Base-by-base conservation (phyloP, 2,113 vertebrate genomes). In the Mormyrus iriodes region DNA sequence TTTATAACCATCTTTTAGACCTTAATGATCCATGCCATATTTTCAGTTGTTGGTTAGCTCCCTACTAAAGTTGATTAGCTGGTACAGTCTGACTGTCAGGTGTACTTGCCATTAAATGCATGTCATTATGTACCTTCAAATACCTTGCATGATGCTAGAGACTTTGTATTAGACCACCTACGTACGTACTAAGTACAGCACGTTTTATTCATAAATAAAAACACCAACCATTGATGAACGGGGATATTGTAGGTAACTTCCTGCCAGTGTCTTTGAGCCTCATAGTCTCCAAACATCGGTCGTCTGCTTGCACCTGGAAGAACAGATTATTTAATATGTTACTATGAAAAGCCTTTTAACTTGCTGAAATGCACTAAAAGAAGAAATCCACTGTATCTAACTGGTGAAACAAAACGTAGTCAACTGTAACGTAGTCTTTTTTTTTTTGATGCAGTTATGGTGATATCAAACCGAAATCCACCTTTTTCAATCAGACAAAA, bases 241-340 rank as follows among this genome's bases (percentile, higher is more conserved):
- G 98, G 98, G 55, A 99, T 95, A 92, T 98, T 98, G 91, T 97
- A 96, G 69, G 98, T 99, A 88, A 99, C 94, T 94, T 99, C 98
- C 93, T 99, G 98, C 98, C 98, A 99, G 93, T 99, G 98, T 86
- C 98, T 97, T 92, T 99, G 98, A 89, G 98, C 98, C 95, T 99
- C 98, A 90, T 99, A 99, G 93, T 99, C 98, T 12, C 98, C 98
- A 92, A 97, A 99, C 96, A 98, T 96, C 0, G 97, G 98, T 35
- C 97, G 94, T 90, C 97, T 99, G 88, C 96, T 96, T 91, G 97
- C 97, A 90, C 98, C 98, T 99, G 90, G 42, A 91, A 86, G 89
- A 35, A 92, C 21, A 94, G 7, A 0, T 89, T 0, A 65, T 51
- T 24, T 12, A 24, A 13, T 24, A 58, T 10, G 35, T 31, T 8